These are phyloP conservation scores for Chondrilla cf. caribensis DNA, from an alignment of 37 sponge, comb jelly and placozoan genomes.

Conservation along the genomic window DNA sequence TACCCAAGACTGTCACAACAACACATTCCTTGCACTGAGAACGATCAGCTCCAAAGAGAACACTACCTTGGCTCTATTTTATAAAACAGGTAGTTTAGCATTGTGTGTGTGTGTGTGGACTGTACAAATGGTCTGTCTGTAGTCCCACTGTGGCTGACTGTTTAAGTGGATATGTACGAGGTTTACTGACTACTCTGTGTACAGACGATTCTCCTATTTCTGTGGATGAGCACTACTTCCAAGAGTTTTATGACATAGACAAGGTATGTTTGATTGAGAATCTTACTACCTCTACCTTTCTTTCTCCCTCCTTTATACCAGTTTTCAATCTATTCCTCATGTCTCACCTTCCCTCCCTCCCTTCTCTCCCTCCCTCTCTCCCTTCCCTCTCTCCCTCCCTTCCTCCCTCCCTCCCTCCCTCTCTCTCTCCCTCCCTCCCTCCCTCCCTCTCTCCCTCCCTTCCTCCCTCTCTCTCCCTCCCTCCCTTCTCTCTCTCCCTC, in stretches of 20 bases:
- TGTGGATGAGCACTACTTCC: constrained; percentile 29
- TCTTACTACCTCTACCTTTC: too few species aligned
- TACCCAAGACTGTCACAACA: constrained; percentile 64
- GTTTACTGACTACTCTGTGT: background rate
- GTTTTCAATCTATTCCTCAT: too few species aligned
- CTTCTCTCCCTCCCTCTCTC: too few species aligned
- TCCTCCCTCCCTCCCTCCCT: too few species aligned
- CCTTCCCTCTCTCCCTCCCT: too few species aligned
- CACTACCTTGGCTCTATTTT: constrained; percentile 38
- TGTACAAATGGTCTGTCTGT: background rate
- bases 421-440: too few species aligned
- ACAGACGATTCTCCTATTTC: constrained; percentile 31
- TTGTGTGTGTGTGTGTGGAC: constrained; percentile 21
- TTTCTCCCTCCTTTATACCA: too few species aligned
- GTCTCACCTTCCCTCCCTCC: too few species aligned
- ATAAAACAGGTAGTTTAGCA: constrained; percentile 26
- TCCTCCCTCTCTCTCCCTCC: too few species aligned
- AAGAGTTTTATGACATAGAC: constrained; percentile 52
- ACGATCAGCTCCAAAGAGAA: constrained; percentile 3
- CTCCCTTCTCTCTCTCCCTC: too few species aligned
- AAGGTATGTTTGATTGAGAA: constrained; percentile 40
- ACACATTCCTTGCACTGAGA: constrained; percentile 63
- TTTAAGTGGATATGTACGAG: background rate
- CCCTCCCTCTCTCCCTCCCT: too few species aligned
- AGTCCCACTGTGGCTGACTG: background rate